Percentiles rank a stretch among this genome's conserved stretches.
Conservation (phyloP, 2,888 invertebrate genomes). For the Digitonthophagus gazella region DNA sequence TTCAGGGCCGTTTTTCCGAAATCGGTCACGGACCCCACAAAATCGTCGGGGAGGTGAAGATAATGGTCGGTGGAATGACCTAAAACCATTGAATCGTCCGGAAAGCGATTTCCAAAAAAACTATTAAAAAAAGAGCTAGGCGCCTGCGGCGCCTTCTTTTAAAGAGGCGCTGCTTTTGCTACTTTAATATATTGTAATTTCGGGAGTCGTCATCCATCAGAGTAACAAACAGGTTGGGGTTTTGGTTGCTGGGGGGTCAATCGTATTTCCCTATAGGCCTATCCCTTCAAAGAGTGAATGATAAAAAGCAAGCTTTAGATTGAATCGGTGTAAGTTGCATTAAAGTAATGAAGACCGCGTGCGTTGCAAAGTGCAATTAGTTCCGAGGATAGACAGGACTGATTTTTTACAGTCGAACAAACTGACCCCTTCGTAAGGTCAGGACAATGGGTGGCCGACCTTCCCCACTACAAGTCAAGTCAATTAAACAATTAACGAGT, state of each 20-base stretch:
- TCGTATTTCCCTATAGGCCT: neutral
- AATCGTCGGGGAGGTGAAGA: too few species aligned
- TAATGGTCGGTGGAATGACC: too few species aligned
- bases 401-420: slow-evolving; percentile 6
- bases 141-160: too few species aligned
- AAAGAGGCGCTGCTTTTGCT: too few species aligned
- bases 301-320: neutral
- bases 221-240: too few species aligned
- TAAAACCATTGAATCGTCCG: too few species aligned
- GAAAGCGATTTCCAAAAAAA: too few species aligned
- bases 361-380: slow-evolving; percentile 12
- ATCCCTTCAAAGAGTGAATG: neutral
- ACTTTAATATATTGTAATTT: too few species aligned
- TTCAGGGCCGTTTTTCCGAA: too few species aligned
- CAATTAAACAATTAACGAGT: slow-evolving; percentile 39
- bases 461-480: slow-evolving; percentile 28
- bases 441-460: slow-evolving; percentile 5
- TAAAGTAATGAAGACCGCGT: neutral
- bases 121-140: too few species aligned
- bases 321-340: neutral
- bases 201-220: slow-evolving; percentile 7
- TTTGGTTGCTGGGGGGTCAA: neutral
- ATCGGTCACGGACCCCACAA: too few species aligned
- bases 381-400: slow-evolving; percentile 6
- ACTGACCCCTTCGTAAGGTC: neutral